phyloP scores from a whole-genome alignment of 2,888 invertebrate genomes.

The Pammene aurita region DNA sequence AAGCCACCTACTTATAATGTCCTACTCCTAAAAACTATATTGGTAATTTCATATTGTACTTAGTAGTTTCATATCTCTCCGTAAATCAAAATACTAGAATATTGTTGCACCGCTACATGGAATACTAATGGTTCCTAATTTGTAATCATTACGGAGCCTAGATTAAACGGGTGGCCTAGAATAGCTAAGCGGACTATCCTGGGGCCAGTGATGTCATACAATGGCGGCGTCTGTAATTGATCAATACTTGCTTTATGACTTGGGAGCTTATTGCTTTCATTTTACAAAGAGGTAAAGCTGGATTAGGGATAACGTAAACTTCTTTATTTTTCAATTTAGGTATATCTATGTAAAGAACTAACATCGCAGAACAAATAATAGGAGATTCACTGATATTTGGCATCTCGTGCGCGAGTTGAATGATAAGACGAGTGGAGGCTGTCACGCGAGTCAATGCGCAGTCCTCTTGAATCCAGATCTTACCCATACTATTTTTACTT shows the following conservation, averaged over 20 bases:
- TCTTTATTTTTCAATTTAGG: neutral
- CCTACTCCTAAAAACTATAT: neutral
- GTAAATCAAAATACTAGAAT: conserved; percentile 20
- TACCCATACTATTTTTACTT: no score
- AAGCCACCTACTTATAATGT: no score
- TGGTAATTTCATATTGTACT: no score
- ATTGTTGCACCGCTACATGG: conserved; percentile 17
- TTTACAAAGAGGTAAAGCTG: neutral
- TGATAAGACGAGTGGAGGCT: no score
- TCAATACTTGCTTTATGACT: conserved; percentile 28
- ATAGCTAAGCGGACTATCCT: conserved; percentile 35
- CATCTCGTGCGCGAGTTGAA: no score
- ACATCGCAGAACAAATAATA: no score
- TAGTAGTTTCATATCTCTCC: neutral
- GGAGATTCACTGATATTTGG: no score
- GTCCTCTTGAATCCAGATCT: no score
- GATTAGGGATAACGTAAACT: neutral
- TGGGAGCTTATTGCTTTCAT: conserved; percentile 12
- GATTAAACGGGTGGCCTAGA: conserved; percentile 41
- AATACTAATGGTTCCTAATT: conserved; percentile 36
- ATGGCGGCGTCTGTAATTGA: conserved; percentile 23
- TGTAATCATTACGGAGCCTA: conserved; percentile 36
- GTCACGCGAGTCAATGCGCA: no score
- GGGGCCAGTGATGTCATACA: conserved; percentile 39
- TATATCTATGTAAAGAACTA: neutral